Conservation (phyloP, 2,888 invertebrate genomes). For the Cephus nigrinus region DNA sequence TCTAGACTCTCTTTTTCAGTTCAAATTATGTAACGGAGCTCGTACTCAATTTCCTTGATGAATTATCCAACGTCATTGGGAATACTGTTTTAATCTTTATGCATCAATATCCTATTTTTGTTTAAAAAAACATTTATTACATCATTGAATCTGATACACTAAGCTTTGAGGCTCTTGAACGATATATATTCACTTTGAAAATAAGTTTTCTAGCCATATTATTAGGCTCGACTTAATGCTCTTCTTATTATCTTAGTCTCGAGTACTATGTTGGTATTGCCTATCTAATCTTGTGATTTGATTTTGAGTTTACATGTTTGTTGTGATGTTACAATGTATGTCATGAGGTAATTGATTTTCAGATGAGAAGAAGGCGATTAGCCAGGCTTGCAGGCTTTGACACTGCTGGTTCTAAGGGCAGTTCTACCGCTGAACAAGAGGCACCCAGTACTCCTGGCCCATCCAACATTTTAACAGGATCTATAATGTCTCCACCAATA, state of each 20-base stretch:
- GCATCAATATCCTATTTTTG: background rate
- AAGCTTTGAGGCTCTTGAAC: background rate
- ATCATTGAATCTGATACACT: background rate
- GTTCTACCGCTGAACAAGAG: slow-evolving; percentile 64
- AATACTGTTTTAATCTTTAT: background rate
- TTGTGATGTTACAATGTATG: no score
- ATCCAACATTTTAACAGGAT: slow-evolving; percentile 43
- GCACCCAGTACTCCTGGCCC: slow-evolving; percentile 67
- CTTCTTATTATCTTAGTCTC: background rate
- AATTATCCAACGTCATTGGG: background rate
- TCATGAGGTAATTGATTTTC: slow-evolving; percentile 22
- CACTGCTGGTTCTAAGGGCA: slow-evolving; percentile 67
- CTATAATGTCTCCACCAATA: slow-evolving; percentile 57
- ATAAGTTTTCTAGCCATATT: background rate
- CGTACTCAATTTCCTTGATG: background rate
- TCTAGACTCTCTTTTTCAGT: background rate
- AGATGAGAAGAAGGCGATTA: slow-evolving; percentile 82
- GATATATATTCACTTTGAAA: background rate
- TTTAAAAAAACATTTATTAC: background rate
- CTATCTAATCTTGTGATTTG: no score
- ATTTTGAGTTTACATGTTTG: no score
- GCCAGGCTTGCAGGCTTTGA: slow-evolving; percentile 77
- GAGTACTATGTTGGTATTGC: no score
- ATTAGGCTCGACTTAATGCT: background rate
- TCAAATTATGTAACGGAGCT: background rate